Evolutionary conservation across 2,113 vertebrate species (phyloP).

Genomic region (Corythaeola cristata): DNA sequence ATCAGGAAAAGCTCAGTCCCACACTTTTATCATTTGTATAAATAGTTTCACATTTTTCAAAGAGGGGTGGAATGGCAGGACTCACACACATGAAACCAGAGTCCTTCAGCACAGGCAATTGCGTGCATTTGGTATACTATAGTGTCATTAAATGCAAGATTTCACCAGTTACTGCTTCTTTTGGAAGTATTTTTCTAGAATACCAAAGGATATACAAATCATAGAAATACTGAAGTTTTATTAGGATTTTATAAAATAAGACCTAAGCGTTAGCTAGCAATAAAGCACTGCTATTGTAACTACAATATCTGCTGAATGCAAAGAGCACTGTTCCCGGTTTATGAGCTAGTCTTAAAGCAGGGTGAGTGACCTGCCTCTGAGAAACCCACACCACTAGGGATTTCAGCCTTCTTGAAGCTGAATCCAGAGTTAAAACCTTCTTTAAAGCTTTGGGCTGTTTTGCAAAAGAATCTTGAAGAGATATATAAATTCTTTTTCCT

Average conservation of each 20-base stretch:
- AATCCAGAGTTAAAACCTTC: background rate
- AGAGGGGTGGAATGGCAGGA: background rate
- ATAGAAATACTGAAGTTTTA: background rate
- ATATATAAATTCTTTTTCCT: background rate
- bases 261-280: background rate
- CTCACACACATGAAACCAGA: background rate
- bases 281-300: background rate
- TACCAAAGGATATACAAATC: background rate
- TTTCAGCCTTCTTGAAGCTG: background rate
- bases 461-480: background rate
- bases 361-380: background rate
- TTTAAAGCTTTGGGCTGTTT: background rate
- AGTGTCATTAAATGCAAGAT: background rate
- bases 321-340: background rate
- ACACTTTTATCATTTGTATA: background rate
- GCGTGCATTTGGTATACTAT: rapidly evolving
- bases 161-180: background rate
- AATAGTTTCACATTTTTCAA: background rate
- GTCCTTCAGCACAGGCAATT: background rate
- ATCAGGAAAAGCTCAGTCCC: background rate
- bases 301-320: background rate
- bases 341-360: background rate
- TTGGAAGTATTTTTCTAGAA: background rate
- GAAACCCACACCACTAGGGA: background rate
- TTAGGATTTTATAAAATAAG: background rate